Conservation (phyloP, 2,113 vertebrate genomes). For the Gopherus flavomarginatus region DNA sequence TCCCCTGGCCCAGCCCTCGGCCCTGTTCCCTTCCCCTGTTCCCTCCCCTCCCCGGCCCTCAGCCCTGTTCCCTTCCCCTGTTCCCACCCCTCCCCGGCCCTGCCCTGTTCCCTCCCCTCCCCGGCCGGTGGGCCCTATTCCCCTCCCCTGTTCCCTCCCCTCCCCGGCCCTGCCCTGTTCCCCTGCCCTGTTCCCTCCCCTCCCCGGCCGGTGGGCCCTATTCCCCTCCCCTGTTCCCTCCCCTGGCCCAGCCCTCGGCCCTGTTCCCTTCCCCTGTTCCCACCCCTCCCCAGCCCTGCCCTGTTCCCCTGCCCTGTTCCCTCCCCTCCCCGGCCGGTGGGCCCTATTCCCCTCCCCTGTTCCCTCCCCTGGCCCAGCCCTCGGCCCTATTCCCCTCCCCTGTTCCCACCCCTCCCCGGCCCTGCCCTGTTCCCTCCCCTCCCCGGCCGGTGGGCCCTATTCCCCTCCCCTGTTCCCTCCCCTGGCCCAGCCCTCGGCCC, state of each 20-base stretch:
- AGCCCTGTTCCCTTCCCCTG: too few species aligned
- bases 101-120: not conserved
- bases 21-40: not conserved
- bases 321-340: not conserved
- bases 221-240: not conserved
- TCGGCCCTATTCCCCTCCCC: not conserved
- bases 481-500: too few species aligned
- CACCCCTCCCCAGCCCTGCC: not conserved
- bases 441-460: not conserved
- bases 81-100: not conserved
- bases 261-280: too few species aligned
- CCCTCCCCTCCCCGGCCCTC: not conserved
- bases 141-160: not conserved
- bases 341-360: too few species aligned
- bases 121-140: not conserved
- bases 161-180: not conserved
- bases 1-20: not conserved
- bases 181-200: not conserved
- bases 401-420: not conserved
- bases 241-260: not conserved
- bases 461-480: not conserved
- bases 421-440: too few species aligned
- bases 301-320: not conserved
- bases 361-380: not conserved
- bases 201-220: too few species aligned